These are phyloP conservation scores for Dynastes hyllus DNA, from an alignment of 2,888 invertebrate species.

Conservation along the genomic window DNA sequence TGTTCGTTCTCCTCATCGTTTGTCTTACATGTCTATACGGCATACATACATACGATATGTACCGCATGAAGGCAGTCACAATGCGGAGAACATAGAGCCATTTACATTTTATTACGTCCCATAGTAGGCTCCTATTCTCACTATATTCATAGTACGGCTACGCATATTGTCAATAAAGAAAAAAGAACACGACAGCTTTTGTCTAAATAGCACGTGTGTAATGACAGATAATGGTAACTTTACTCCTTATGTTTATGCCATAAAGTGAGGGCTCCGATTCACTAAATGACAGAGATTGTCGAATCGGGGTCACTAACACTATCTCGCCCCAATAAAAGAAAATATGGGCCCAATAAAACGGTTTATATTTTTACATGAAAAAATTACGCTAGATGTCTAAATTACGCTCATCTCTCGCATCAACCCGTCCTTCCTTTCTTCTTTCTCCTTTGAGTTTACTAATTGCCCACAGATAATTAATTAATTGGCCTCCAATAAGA, in stretches of 20 bases:
- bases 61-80: constrained; percentile 22
- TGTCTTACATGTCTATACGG: constrained; percentile 10
- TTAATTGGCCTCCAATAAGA: constrained; percentile 9
- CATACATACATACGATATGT: not conserved
- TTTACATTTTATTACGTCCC: constrained; percentile 50
- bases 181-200: constrained; percentile 41
- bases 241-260: constrained; percentile 34
- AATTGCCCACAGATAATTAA: constrained; percentile 35
- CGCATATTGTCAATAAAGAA: constrained; percentile 43
- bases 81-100: constrained; percentile 41
- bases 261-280: constrained; percentile 27
- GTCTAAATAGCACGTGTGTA: constrained; percentile 48
- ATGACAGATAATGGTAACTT: constrained; percentile 45
- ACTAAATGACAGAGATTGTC: constrained; percentile 35
- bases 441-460: constrained; percentile 3
- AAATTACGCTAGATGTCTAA: constrained; percentile 14
- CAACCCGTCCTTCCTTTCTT: not conserved
- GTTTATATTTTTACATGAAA: constrained; percentile 41
- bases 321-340: constrained; percentile 40
- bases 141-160: constrained; percentile 37
- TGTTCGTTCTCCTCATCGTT: not conserved
- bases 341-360: constrained; percentile 34
- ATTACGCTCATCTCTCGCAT: not conserved
- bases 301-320: constrained; percentile 44
- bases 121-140: constrained; percentile 33